These are phyloP conservation scores for Notiomystis cincta DNA, from an alignment of 2,113 vertebrate species.

Conservation along the genomic window DNA sequence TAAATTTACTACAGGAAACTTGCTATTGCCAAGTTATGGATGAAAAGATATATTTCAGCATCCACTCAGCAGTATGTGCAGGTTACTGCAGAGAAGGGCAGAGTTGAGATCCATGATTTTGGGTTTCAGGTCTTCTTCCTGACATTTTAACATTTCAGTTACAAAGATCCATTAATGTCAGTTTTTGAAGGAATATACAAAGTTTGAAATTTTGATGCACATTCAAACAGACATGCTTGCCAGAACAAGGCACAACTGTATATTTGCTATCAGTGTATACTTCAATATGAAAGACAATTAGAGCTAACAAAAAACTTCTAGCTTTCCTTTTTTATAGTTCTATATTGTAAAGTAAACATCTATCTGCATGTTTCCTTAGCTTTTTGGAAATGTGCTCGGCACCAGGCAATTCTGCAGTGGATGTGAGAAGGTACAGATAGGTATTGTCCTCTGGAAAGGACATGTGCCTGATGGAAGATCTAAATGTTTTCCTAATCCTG, in stretches of 20 bases:
- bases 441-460: background rate
- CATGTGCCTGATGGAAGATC: background rate
- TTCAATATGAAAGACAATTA: background rate
- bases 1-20: background rate
- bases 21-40: background rate
- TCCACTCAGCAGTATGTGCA: slow-evolving; percentile 14
- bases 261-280: background rate
- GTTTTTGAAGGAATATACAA: background rate
- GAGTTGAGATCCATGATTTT: background rate
- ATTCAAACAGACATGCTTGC: background rate
- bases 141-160: slow-evolving; percentile 40
- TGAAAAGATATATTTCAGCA: slow-evolving; percentile 22
- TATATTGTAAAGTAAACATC: background rate
- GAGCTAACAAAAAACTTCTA: background rate
- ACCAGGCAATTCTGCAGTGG: background rate
- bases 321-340: background rate
- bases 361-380: background rate
- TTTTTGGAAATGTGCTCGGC: background rate
- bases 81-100: background rate
- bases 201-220: background rate
- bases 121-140: slow-evolving; percentile 31
- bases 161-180: background rate
- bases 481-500: background rate
- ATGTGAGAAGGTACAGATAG: background rate
- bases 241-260: background rate